Conservation (phyloP, 1,140 invertebrate genomes). For the Trichomalopsis sarcophagae region DNA sequence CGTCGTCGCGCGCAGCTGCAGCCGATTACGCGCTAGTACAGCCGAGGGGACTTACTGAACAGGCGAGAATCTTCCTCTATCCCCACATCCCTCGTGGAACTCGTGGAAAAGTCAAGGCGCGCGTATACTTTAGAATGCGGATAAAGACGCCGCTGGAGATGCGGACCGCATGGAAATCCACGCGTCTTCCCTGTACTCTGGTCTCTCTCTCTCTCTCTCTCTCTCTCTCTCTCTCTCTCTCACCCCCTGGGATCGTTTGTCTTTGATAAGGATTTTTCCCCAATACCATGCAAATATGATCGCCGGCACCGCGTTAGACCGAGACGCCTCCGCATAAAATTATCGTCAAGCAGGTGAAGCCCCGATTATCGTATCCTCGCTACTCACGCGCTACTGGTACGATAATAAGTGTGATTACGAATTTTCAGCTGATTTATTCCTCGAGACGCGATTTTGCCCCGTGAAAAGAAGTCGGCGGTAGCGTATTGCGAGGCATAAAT, state of each 20-base stretch:
- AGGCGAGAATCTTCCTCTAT: background rate
- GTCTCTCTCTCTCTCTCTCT: background rate
- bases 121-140: conserved; percentile 16
- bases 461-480: no score
- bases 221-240: background rate
- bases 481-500: background rate
- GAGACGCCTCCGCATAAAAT: conserved; percentile 37
- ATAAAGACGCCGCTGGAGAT: background rate
- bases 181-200: no score
- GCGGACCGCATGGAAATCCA: conserved; percentile 28
- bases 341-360: conserved; percentile 32
- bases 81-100: background rate
- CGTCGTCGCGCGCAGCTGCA: background rate
- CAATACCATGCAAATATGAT: background rate
- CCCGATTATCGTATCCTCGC: conserved; percentile 29
- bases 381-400: background rate
- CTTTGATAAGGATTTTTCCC: conserved; percentile 56
- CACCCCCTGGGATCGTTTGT: conserved; percentile 56
- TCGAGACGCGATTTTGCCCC: no score
- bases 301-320: no score
- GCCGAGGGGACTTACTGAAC: background rate
- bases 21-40: background rate
- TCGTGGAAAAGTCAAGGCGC: background rate
- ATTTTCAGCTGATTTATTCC: background rate
- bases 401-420: background rate